Evolutionary conservation across 2,113 vertebrate genomes (phyloP).

Genomic region (Microcebus lehilahytsara): DNA sequence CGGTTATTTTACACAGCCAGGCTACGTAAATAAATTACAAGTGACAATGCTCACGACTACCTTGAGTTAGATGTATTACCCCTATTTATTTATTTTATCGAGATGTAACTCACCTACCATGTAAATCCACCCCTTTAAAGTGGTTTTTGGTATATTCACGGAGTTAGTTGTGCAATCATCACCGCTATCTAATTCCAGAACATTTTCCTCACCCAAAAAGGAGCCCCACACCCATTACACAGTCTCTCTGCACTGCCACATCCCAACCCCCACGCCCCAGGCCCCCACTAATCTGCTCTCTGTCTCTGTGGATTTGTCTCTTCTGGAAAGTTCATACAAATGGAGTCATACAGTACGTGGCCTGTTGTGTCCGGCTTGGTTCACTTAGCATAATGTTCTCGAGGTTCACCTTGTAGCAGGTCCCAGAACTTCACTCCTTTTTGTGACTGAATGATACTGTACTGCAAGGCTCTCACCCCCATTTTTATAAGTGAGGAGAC

Average conservation of each 20-base stretch:
- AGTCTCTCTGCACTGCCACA: background rate
- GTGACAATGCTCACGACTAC: background rate
- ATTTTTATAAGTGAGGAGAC: background rate
- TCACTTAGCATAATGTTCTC: background rate
- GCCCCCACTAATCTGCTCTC: background rate
- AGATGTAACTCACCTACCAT: background rate
- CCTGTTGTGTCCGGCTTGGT: background rate
- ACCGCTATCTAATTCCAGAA: background rate
- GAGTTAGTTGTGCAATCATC: background rate
- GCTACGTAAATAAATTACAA: background rate
- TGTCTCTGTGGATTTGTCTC: background rate
- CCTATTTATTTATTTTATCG: background rate
- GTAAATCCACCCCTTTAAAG: background rate
- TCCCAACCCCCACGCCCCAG: background rate
- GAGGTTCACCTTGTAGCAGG: rapidly evolving
- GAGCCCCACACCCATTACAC: rapidly evolving
- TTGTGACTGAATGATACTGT: background rate
- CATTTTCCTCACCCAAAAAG: background rate
- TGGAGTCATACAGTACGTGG: rapidly evolving
- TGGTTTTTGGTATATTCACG: too few species aligned
- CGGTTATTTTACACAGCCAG: background rate
- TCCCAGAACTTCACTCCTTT: background rate
- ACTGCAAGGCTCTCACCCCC: background rate
- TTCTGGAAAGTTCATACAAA: background rate
- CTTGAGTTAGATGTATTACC: background rate